Percentiles rank a stretch among this genome's conserved stretches.
These are phyloP conservation scores for Antheraea yamamai DNA, from an alignment of 2,888 invertebrate genomes.

Conservation along the genomic window DNA sequence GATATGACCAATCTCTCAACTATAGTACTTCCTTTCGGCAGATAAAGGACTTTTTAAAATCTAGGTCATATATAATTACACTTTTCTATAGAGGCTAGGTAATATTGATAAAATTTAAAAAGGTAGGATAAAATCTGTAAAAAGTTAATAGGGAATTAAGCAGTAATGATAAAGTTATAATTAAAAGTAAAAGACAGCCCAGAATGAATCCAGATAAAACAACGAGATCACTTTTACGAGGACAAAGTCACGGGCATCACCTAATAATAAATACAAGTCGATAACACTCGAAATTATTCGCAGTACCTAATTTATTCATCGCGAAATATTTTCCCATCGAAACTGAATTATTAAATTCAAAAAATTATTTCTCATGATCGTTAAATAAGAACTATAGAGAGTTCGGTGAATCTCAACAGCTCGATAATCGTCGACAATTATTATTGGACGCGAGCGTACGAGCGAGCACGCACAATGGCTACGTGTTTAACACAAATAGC, in stretches of 20 bases:
- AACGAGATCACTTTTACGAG: too few species aligned
- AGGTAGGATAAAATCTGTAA: too few species aligned
- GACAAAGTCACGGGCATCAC: neutral
- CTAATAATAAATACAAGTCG: neutral
- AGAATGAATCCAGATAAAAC: too few species aligned
- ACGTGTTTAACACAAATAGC: slow-evolving; percentile 60
- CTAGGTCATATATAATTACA: too few species aligned
- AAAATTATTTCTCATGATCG: slow-evolving; percentile 54
- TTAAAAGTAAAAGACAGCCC: too few species aligned
- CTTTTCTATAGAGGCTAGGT: too few species aligned
- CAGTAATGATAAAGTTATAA: too few species aligned
- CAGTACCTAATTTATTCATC: neutral
- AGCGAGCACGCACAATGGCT: slow-evolving; percentile 59
- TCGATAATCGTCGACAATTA: slow-evolving; percentile 35
- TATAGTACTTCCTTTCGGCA: too few species aligned
- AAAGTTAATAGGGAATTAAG: too few species aligned
- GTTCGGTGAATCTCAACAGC: slow-evolving; percentile 52
- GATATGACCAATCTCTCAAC: too few species aligned
- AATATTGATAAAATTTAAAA: too few species aligned
- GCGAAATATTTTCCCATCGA: slow-evolving; percentile 1
- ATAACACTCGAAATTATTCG: neutral
- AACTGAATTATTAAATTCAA: neutral
- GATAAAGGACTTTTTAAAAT: too few species aligned
- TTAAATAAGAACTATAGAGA: slow-evolving; percentile 48
- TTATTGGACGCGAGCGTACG: slow-evolving; percentile 46